Conservation (phyloP, 2,113 vertebrate species). For the Phalacrocorax aristotelis region DNA sequence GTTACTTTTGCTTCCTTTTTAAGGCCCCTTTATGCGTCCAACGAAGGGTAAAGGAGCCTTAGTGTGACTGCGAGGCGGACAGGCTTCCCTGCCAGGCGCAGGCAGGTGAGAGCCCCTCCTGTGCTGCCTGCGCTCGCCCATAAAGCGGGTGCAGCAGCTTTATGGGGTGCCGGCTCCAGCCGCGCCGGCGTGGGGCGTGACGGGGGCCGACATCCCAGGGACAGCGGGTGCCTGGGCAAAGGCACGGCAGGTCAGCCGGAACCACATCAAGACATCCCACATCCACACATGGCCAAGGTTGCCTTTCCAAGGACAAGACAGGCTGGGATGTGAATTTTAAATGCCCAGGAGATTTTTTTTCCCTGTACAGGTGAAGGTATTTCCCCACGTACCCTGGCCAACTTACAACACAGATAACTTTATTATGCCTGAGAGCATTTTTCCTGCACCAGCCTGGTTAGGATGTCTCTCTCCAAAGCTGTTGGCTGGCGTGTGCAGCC, state of each 20-base stretch:
- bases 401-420: not conserved
- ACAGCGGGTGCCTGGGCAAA: not conserved
- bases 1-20: constrained; percentile 28
- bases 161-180: not conserved
- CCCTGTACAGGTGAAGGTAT: not conserved
- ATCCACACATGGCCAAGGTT: not conserved
- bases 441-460: not conserved
- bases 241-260: not conserved
- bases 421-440: rapidly evolving
- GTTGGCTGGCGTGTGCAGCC: not conserved
- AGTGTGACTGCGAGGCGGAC: not conserved
- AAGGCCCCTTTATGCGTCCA: constrained; percentile 12
- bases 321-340: not conserved
- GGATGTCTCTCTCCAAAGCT: not conserved
- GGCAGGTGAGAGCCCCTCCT: not conserved
- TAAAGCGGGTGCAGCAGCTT: not conserved
- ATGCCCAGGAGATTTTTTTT: not conserved
- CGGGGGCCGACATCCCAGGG: rapidly evolving
- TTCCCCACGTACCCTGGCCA: rapidly evolving
- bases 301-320: too few species aligned
- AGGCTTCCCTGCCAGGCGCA: not conserved
- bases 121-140: not conserved
- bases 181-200: rapidly evolving
- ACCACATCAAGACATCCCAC: not conserved
- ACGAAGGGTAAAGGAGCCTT: not conserved